Conservation (phyloP, 2,113 vertebrate genomes). For the Plestiodon gilberti region DNA sequence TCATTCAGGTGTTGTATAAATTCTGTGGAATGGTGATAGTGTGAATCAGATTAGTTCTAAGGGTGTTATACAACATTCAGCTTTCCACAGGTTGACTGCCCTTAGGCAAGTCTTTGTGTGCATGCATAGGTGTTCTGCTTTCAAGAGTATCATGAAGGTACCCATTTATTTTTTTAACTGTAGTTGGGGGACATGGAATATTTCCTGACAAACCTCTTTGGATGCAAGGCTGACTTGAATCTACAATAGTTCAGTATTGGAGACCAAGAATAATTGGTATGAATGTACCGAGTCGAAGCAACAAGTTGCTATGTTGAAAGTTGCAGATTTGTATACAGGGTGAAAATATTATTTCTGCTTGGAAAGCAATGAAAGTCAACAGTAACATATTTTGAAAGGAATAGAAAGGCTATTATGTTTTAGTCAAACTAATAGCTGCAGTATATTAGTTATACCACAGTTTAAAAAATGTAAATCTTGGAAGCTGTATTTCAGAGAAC, state of each 20-base stretch:
- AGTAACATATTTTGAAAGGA: not conserved
- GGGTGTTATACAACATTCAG: not conserved
- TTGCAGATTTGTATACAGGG: conserved; percentile 22
- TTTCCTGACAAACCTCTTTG: not conserved
- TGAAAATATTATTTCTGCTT: conserved; percentile 26
- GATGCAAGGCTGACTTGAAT: not conserved
- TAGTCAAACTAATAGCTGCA: not conserved
- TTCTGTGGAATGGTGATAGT: not conserved
- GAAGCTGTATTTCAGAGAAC: not conserved
- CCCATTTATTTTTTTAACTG: not conserved
- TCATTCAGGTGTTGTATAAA: not conserved
- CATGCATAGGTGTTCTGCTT: not conserved
- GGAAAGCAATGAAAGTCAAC: not conserved
- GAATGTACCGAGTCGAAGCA: not conserved
- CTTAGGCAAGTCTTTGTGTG: not conserved
- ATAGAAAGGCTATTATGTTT: not conserved
- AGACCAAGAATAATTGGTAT: not conserved
- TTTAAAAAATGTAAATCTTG: not conserved
- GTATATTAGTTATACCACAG: not conserved
- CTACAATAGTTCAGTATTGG: not conserved
- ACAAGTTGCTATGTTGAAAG: conserved; percentile 29
- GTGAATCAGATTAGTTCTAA: not conserved
- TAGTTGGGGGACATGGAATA: not conserved
- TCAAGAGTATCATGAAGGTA: not conserved
- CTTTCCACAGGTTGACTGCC: not conserved